Percentiles rank a stretch among this genome's conserved stretches.
phyloP scores from a whole-genome alignment of 2,113 vertebrate species.

The Petroica traversi region DNA sequence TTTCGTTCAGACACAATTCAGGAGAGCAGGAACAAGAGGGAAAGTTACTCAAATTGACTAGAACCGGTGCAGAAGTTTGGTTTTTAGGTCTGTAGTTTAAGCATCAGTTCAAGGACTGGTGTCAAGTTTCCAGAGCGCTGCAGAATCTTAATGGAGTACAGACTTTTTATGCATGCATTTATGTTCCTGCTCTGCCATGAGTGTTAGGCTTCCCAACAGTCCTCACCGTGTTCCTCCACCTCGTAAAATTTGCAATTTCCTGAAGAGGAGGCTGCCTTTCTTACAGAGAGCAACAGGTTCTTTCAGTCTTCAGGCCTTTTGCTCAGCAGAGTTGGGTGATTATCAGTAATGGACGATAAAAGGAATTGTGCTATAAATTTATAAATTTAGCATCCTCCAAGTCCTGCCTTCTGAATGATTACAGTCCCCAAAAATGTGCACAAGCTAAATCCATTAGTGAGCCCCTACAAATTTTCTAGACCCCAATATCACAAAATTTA shows the following conservation, averaged over 20 bases:
- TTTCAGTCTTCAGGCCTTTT: background rate
- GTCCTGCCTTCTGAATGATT: background rate
- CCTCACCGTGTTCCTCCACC: background rate
- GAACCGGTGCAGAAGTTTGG: background rate
- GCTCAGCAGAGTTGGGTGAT: background rate
- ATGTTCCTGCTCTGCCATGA: background rate
- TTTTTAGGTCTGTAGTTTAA: conserved; percentile 27
- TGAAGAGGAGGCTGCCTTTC: conserved; percentile 33
- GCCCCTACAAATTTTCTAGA: background rate
- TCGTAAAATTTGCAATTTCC: conserved; percentile 60
- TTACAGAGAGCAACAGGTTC: background rate
- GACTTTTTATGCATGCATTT: conserved; percentile 15
- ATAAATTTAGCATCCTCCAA: background rate
- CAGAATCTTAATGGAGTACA: conserved; percentile 53
- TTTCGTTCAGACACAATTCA: conserved; percentile 26
- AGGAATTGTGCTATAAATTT: background rate
- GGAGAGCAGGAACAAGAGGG: background rate
- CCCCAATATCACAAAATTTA: background rate
- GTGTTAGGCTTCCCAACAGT: background rate
- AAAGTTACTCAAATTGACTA: conserved; percentile 12
- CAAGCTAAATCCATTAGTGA: background rate
- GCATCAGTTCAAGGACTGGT: conserved; percentile 16
- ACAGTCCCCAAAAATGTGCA: background rate
- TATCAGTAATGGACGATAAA: background rate
- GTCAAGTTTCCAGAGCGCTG: conserved; percentile 46